Conservation (phyloP, 2,888 invertebrate species). For the Proisotoma minuta region DNA sequence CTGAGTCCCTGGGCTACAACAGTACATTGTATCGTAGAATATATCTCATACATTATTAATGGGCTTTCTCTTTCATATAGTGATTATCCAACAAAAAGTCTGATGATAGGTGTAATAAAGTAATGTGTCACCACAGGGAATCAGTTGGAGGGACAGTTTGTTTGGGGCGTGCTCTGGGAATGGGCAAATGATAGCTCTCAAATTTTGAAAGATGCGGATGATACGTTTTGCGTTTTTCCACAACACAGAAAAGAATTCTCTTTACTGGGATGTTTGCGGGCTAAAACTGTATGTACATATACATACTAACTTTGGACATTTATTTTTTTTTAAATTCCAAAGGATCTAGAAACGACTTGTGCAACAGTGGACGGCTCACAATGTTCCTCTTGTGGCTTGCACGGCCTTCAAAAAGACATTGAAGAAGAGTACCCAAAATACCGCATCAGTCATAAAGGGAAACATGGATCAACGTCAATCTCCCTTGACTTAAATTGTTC, state of each 20-base stretch:
- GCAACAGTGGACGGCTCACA: background rate
- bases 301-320: background rate
- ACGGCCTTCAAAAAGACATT: background rate
- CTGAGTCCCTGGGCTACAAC: no score
- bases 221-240: background rate
- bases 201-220: background rate
- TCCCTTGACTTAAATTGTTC: background rate
- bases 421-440: background rate
- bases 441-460: background rate
- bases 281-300: background rate
- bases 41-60: no score
- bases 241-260: background rate
- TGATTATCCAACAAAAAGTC: no score
- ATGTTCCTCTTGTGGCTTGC: background rate
- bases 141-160: background rate
- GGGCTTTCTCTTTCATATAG: no score
- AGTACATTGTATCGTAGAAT: no score
- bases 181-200: background rate
- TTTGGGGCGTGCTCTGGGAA: background rate
- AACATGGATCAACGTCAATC: background rate
- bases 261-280: background rate
- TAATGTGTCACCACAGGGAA: no score
- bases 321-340: background rate
- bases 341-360: background rate
- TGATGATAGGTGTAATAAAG: no score